Conservation (phyloP, 2,888 invertebrate species). For the Leptopilina drosophilae region DNA sequence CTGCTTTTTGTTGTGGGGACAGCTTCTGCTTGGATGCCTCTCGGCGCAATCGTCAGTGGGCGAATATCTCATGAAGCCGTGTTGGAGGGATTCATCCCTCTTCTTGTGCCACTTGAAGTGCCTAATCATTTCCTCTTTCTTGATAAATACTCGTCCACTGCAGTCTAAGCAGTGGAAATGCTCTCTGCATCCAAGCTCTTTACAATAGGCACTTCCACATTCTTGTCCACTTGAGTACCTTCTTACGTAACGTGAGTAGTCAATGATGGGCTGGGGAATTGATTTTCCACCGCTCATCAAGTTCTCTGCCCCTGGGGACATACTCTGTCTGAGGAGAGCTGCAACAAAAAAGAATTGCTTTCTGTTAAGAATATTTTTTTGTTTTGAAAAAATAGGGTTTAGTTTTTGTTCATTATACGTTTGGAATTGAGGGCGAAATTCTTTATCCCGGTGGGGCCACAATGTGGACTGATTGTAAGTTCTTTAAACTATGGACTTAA, state of each 20-base stretch:
- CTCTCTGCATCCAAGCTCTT: conserved; percentile 93
- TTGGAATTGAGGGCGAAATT: not conserved
- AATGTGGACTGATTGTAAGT: no score
- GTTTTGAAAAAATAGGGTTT: no score
- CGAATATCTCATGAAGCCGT: conserved; percentile 96
- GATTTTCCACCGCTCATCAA: conserved; percentile 75
- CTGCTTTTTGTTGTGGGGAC: conserved; percentile 95
- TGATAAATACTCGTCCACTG: conserved; percentile 92
- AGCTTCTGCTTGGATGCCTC: conserved; percentile 84
- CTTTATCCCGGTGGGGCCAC: no score
- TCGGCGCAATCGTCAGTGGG: conserved; percentile 96
- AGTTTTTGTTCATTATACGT: not conserved
- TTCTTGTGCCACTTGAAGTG: conserved; percentile 99
- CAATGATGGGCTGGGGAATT: conserved; percentile 84
- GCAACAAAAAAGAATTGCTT: conserved; percentile 67
- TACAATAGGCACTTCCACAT: conserved; percentile 91
- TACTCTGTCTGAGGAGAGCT: conserved; percentile 79
- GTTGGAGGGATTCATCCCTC: conserved; percentile 95
- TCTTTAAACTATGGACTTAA: no score
- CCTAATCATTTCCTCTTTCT: conserved; percentile 99
- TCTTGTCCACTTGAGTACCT: conserved; percentile 89
- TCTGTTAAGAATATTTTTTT: not conserved
- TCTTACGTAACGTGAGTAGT: conserved; percentile 93
- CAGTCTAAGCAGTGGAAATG: conserved; percentile 96
- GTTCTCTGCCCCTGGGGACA: conserved; percentile 75